These are phyloP conservation scores for Spatula versicolor DNA, from an alignment of 2,797 vertebrate genomes.

Conservation along the genomic window DNA sequence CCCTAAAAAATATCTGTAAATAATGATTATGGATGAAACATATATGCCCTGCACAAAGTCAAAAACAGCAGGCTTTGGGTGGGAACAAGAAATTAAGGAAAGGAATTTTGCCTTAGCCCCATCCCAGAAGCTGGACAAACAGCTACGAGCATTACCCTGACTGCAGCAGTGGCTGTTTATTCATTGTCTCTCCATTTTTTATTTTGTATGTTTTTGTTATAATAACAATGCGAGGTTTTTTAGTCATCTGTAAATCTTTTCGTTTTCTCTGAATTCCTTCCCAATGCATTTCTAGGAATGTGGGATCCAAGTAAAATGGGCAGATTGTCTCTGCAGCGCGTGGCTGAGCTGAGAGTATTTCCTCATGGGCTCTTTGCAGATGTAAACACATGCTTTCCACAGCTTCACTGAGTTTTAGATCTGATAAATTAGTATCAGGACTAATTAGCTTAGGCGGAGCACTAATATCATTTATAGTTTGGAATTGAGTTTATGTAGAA, in stretches of 20 bases:
- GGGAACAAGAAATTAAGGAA: constrained; percentile 21
- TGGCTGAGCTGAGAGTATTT: background rate
- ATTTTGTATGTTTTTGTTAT: background rate
- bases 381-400: background rate
- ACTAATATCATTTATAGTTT: background rate
- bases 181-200: background rate
- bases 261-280: background rate
- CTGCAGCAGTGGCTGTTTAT: background rate
- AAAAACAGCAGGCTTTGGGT: constrained; percentile 36
- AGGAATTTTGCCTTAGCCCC: constrained; percentile 15
- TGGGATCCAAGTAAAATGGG: background rate
- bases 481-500: background rate
- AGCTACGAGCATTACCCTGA: background rate
- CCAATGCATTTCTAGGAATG: background rate
- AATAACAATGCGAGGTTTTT: background rate
- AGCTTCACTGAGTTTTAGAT: background rate
- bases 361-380: fast-evolving
- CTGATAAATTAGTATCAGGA: background rate
- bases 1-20: constrained; percentile 23
- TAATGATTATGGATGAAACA: constrained; percentile 51
- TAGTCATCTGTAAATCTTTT: background rate
- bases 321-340: fast-evolving
- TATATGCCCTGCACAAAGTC: constrained; percentile 37
- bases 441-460: background rate
- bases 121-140: background rate